Conservation (phyloP, 2,113 vertebrate genomes). For the Callospermophilus lateralis region DNA sequence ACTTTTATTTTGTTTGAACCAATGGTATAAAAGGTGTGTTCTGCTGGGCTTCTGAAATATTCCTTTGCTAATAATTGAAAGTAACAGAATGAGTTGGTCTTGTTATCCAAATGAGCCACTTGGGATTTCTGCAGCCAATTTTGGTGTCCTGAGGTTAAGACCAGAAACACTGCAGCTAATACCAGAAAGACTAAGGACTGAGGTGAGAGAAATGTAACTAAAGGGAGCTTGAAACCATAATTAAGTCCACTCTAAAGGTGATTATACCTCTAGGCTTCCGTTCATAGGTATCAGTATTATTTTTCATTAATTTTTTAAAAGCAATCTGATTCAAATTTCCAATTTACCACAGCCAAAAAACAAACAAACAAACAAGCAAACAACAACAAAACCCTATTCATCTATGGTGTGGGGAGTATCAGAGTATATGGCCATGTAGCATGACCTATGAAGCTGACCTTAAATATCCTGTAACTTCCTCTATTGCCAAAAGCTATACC, state of each 20-base stretch:
- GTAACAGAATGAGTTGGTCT: background rate
- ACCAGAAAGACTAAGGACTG: background rate
- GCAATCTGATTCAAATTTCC: background rate
- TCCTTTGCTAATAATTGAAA: background rate
- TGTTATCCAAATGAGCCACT: background rate
- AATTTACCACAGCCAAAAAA: background rate
- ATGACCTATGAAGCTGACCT: background rate
- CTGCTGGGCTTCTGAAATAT: background rate
- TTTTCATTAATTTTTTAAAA: background rate
- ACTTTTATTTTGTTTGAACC: background rate
- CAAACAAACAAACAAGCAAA: background rate
- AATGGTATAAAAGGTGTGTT: background rate
- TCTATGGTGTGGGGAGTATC: background rate
- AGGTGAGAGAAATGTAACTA: background rate
- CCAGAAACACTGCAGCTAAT: background rate
- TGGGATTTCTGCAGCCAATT: background rate
- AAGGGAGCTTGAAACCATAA: background rate
- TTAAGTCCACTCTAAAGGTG: slow-evolving; percentile 7
- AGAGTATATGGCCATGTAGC: background rate
- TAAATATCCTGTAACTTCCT: slow-evolving; percentile 22
- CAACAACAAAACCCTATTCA: background rate
- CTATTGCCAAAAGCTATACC: background rate
- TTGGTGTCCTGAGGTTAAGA: background rate
- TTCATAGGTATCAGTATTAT: background rate
- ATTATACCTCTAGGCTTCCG: background rate